phyloP scores from a whole-genome alignment of 2,797 vertebrate species.

The Morus bassanus region DNA sequence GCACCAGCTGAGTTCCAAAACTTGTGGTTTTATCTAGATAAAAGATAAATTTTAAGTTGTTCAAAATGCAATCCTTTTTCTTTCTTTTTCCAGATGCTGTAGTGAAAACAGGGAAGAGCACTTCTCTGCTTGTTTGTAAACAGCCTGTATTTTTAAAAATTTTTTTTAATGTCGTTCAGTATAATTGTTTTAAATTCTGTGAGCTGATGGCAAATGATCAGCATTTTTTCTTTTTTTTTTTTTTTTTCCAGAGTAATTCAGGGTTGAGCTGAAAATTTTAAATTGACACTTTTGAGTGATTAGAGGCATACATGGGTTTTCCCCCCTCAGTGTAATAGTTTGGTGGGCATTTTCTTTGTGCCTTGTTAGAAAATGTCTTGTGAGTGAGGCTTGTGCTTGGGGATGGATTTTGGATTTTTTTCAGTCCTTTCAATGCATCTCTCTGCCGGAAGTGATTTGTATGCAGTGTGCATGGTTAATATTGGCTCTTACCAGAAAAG shows the following conservation, averaged over 20 bases:
- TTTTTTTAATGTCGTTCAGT: neutral
- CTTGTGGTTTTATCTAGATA: neutral
- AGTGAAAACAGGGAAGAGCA: neutral
- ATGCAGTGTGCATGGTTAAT: neutral
- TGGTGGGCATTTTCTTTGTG: neutral
- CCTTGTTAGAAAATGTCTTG: neutral
- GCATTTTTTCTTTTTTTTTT: neutral
- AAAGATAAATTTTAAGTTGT: neutral
- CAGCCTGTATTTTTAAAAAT: neutral
- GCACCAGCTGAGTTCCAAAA: neutral
- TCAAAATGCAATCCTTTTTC: neutral
- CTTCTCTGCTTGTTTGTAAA: neutral
- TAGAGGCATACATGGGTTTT: neutral
- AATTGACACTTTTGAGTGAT: neutral
- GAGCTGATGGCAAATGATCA: neutral
- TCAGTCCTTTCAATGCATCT: neutral
- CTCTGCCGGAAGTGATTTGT: neutral
- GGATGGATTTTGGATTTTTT: neutral
- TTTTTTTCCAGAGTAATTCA: neutral
- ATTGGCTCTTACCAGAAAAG: neutral
- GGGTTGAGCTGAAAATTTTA: neutral
- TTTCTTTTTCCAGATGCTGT: neutral
- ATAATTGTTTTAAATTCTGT: neutral
- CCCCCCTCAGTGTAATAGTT: neutral
- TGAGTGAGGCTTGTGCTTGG: neutral